Evolutionary conservation across 2,888 invertebrate species (phyloP), one percentile per base, ranked within the genome.

Genomic region (Diadromus collaris): DNA sequence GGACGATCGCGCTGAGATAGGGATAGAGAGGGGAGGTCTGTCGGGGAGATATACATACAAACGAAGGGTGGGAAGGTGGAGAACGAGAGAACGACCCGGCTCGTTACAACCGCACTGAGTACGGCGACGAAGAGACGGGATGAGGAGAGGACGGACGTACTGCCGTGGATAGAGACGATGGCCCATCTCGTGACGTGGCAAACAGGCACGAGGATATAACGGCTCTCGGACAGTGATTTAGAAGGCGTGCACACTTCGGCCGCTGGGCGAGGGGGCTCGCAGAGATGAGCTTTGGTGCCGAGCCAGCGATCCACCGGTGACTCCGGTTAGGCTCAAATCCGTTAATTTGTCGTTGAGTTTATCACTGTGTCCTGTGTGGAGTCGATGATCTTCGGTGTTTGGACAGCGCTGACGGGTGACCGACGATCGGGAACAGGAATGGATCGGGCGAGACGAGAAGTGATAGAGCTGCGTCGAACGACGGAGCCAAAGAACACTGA

Each of bases 1-100:
- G 80, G 81, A 84, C 81, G 80, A 85, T 84, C 81, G 82, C 78
- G 61, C 74, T 58, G 76, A 82, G 84, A 83, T 82, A 83, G 74
- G 48, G 76, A 76, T 3, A 41, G 16, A 16, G 38, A 16, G 38
- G 74, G 27, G 64, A 13, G 68, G 73, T 54, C n/a, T 21, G 44
- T 1, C 13, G 13, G 29, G 19, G 6, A 51, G 29, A 41, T 56
- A 69, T 63, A 71, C 61, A 63, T 34, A 69, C 61, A 63, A 41
- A 77, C 32, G 19, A 38, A 56, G 38, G 6, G 38, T 56, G 2
- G 21, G 19, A 21, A 13, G 16, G 19, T 46, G 65, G 46, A 56
- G 54, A 64, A 70, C 27, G 41, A 32, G 72, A 56, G 29, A 34
- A 58, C 58, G 63, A 54, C 9, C 51, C 32, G 24, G 10, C 38